A percentile compares a stretch with the other conserved stretches of the same genome.
Conservation (phyloP, 2,888 invertebrate genomes). For the Hirtodrosophila histrioides region DNA sequence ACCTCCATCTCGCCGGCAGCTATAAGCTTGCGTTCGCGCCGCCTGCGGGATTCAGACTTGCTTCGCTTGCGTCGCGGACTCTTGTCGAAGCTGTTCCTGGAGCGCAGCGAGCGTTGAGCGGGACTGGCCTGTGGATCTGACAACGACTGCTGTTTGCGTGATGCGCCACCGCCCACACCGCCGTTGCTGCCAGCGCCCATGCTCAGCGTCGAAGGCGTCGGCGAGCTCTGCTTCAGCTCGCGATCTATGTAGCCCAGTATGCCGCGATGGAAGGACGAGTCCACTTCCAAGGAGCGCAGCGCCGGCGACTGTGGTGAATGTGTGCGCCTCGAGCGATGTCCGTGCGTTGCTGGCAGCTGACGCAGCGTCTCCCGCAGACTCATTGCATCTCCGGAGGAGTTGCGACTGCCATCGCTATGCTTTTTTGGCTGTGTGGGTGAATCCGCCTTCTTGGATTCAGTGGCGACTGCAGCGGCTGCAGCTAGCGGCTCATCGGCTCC, state of each 20-base stretch:
- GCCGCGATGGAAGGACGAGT: constrained; percentile 83
- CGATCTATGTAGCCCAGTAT: constrained; percentile 84
- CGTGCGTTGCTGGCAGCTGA: constrained; percentile 79
- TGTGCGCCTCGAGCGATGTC: constrained; percentile 72
- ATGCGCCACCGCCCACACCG: constrained; percentile 47
- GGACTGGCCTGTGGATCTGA: constrained; percentile 85
- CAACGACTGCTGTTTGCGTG: constrained; percentile 83
- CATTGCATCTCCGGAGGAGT: constrained; percentile 83
- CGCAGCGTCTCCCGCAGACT: constrained; percentile 82
- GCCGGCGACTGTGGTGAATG: constrained; percentile 78
- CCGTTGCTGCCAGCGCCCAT: constrained; percentile 57
- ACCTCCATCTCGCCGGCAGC: constrained; percentile 85
- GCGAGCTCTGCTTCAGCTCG: constrained; percentile 82
- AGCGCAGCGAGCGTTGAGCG: constrained; percentile 84
- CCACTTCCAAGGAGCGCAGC: constrained; percentile 60
- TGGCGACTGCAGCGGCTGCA: background rate
- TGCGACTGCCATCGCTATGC: constrained; percentile 73
- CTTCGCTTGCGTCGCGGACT: constrained; percentile 84
- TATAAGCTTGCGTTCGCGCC: constrained; percentile 84
- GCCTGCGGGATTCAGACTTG: constrained; percentile 84
- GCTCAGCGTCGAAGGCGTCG: constrained; percentile 78
- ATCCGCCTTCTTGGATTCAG: constrained; percentile 49
- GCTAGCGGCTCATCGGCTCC: constrained; percentile 45
- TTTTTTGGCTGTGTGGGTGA: constrained; percentile 70
- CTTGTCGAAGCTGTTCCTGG: constrained; percentile 84